Percentiles rank a stretch among this genome's conserved stretches.
Conservation (phyloP, 2,797 vertebrate genomes). For the Eutrigla gurnardus region DNA sequence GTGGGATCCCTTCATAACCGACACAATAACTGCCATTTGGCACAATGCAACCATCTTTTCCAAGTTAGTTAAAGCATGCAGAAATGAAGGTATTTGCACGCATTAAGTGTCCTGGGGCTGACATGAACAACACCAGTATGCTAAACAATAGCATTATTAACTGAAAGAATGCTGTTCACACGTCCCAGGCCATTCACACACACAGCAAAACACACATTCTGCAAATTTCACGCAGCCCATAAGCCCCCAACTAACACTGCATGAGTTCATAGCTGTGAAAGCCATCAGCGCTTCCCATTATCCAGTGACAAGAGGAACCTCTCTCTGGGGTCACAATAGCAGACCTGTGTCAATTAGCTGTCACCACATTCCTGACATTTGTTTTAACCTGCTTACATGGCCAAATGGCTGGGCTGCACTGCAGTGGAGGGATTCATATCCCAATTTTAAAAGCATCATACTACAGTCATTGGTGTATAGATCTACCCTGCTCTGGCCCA, state of each 20-base stretch:
- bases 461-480: background rate
- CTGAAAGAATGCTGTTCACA: conserved; percentile 47
- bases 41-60: conserved; percentile 23
- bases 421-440: conserved; percentile 2
- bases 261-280: conserved; percentile 57
- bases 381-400: conserved; percentile 23
- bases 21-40: background rate
- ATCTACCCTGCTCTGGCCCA: background rate
- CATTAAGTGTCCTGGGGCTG: conserved; percentile 13
- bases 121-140: conserved; percentile 16
- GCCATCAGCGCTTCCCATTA: conserved; percentile 56
- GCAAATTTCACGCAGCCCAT: conserved; percentile 69
- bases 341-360: conserved; percentile 53
- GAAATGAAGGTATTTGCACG: conserved; percentile 37
- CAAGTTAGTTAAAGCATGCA: conserved; percentile 23
- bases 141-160: conserved; percentile 38
- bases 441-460: background rate
- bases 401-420: conserved; percentile 8
- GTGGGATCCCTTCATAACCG: conserved; percentile 16
- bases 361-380: conserved; percentile 58
- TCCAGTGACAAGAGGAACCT: conserved; percentile 48
- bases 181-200: conserved; percentile 45
- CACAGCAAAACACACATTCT: conserved; percentile 44
- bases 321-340: conserved; percentile 53
- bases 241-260: conserved; percentile 47